phyloP scores from a whole-genome alignment of 2,797 vertebrate genomes.

The Sciurus vulgaris region DNA sequence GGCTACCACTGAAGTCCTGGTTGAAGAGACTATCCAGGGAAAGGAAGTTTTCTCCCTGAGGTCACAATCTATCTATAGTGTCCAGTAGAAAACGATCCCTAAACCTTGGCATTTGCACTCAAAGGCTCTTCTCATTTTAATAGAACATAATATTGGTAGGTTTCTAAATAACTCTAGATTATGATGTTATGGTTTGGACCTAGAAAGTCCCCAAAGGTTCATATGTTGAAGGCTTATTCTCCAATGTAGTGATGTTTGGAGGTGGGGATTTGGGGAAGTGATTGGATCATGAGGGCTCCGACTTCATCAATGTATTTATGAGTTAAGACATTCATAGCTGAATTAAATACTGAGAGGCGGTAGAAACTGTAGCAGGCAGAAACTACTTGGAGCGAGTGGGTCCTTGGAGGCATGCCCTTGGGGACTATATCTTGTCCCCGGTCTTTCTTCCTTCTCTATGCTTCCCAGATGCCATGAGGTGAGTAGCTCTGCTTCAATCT shows the following conservation, averaged over 20 bases:
- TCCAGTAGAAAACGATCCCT: background rate
- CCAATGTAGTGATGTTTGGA: background rate
- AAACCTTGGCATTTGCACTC: background rate
- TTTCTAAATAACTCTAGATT: slow-evolving; percentile 45
- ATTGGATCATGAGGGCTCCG: background rate
- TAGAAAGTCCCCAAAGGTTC: background rate
- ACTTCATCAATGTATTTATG: background rate
- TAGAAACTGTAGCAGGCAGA: background rate
- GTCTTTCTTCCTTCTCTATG: background rate
- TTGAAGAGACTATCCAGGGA: background rate
- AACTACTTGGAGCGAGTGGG: background rate
- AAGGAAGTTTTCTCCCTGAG: background rate
- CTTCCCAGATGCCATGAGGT: no score
- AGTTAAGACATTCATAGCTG: background rate
- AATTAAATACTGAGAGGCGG: background rate
- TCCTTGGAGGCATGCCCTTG: background rate
- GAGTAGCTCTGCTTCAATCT: background rate
- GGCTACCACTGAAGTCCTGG: background rate
- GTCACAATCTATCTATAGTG: background rate
- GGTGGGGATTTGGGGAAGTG: background rate
- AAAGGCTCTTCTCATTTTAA: slow-evolving; percentile 33
- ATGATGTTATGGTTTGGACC: background rate
- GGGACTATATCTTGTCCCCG: background rate
- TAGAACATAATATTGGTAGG: background rate
- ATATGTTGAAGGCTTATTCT: background rate